A percentile compares a stretch with the other conserved stretches of the same genome.
These are phyloP conservation scores for Ictidomys tridecemlineatus DNA, from an alignment of 2,113 vertebrate species.

Conservation along the genomic window DNA sequence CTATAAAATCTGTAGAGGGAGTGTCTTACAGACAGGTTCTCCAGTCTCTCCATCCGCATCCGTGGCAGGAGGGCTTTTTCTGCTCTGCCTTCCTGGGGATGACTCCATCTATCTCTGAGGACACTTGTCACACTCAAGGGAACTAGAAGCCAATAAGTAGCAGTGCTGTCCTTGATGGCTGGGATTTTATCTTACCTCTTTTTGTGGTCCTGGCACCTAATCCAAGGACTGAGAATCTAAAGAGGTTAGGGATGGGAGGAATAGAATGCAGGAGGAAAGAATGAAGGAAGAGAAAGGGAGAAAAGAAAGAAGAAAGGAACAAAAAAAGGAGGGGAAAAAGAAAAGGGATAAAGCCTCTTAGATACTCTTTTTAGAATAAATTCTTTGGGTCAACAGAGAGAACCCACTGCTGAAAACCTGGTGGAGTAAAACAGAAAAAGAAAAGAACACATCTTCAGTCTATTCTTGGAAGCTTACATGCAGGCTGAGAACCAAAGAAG, in stretches of 20 bases:
- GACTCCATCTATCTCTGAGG: not conserved
- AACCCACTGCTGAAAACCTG: not conserved
- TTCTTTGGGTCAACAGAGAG: not conserved
- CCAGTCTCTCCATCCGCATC: not conserved
- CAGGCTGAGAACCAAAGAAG: not conserved
- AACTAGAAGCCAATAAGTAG: not conserved
- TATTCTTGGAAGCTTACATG: not conserved
- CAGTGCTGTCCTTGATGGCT: not conserved
- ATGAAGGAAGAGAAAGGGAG: not conserved
- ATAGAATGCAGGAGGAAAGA: not conserved
- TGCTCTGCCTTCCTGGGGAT: not conserved
- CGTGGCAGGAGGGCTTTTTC: not conserved
- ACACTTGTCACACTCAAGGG: not conserved
- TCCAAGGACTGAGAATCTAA: not conserved
- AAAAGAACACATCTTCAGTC: not conserved
- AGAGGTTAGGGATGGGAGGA: not conserved
- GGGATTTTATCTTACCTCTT: not conserved
- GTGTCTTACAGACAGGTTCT: not conserved
- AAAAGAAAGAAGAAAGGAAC: not conserved
- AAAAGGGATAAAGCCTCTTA: not conserved
- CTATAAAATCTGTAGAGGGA: not conserved
- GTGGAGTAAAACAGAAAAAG: not conserved
- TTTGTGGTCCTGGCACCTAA: conserved; percentile 3
- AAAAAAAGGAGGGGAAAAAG: not conserved
- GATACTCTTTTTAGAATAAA: not conserved